These are phyloP conservation scores for Silvanus unidentatus DNA, from an alignment of 2,888 invertebrate genomes.

Conservation along the genomic window DNA sequence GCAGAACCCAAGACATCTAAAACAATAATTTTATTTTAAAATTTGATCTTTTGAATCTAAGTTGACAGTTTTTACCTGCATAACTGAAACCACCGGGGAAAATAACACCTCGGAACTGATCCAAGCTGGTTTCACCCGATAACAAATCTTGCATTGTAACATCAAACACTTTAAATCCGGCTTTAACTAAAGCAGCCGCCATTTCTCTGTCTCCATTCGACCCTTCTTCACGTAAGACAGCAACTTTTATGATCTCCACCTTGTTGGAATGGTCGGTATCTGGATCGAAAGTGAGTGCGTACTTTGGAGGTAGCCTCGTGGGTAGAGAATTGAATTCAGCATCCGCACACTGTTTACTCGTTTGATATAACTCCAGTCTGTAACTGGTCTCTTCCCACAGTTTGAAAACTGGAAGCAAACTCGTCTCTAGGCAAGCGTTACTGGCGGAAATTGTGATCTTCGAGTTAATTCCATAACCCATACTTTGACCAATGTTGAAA, in stretches of 20 bases:
- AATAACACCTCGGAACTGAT: constrained; percentile 79
- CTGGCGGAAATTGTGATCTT: constrained; percentile 57
- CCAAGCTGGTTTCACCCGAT: constrained; percentile 62
- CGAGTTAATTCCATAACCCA: constrained; percentile 62
- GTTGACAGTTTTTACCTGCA: constrained; percentile 59
- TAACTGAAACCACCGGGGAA: constrained; percentile 99
- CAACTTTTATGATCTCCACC: constrained; percentile 60
- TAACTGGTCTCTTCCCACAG: constrained; percentile 97
- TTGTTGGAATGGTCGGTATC: constrained; percentile 47
- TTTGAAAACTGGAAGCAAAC: constrained; percentile 63
- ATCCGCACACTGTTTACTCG: constrained; percentile 69
- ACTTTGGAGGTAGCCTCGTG: constrained; percentile 63
- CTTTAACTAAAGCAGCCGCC: constrained; percentile 82
- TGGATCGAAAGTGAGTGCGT: constrained; percentile 66
- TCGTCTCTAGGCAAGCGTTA: constrained; percentile 56
- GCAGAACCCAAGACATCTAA: constrained; percentile 92
- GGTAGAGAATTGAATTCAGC: constrained; percentile 71
- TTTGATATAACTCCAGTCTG: constrained; percentile 78
- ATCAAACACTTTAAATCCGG: constrained; percentile 89
- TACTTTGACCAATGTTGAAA: constrained; percentile 61
- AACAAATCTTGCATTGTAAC: constrained; percentile 90
- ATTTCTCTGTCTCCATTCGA: constrained; percentile 97
- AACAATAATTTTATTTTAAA: constrained; percentile 8
- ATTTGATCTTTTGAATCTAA: background rate
- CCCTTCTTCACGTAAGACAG: constrained; percentile 94